Conservation (phyloP, 2,113 vertebrate species). For the Ploceus nigricollis region DNA sequence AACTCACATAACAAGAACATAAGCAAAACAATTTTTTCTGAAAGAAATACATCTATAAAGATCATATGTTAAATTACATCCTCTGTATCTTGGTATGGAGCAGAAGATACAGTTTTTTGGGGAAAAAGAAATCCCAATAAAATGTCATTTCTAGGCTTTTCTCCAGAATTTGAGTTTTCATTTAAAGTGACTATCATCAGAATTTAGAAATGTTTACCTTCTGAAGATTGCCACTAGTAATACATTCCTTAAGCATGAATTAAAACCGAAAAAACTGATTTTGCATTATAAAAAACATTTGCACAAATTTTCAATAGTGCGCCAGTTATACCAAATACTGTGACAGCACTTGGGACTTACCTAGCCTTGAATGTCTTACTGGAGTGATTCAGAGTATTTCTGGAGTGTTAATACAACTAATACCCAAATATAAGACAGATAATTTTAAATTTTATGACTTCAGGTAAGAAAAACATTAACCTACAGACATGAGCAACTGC, state of each 20-base stretch:
- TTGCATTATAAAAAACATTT: not conserved
- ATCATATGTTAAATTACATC: not conserved
- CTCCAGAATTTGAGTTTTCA: not conserved
- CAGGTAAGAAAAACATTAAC: not conserved
- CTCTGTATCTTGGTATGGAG: fast-evolving
- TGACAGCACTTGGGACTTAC: not conserved
- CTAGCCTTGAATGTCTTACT: not conserved
- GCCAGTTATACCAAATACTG: not conserved
- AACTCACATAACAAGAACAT: not conserved
- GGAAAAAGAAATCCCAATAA: not conserved
- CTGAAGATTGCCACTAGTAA: not conserved
- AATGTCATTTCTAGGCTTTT: not conserved
- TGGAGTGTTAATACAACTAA: not conserved
- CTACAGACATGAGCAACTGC: not conserved
- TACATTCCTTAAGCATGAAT: not conserved
- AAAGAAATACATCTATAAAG: not conserved
- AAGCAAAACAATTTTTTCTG: not conserved
- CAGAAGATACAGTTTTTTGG: not conserved
- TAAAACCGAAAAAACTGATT: not conserved
- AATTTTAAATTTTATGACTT: not conserved
- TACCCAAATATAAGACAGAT: not conserved
- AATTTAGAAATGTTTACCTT: not conserved
- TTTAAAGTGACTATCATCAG: not conserved
- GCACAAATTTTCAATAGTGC: not conserved
- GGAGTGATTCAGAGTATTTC: not conserved